A percentile compares a stretch with the other conserved stretches of the same genome.
These are phyloP conservation scores for Pachydiplax longipennis DNA, from an alignment of 2,888 invertebrate genomes.

Conservation along the genomic window DNA sequence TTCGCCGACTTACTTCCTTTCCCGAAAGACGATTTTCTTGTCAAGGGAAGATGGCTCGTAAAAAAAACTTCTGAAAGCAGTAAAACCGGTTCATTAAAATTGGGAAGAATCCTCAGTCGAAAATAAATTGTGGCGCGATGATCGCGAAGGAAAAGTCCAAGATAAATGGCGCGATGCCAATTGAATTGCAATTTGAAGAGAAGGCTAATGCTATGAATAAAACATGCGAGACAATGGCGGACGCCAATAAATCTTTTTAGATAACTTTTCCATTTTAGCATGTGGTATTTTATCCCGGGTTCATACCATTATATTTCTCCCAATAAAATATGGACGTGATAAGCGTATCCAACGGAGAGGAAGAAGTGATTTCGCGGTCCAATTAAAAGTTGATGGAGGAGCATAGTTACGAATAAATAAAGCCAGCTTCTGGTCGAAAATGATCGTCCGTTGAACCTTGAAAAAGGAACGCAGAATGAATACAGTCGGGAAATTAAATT, in stretches of 20 bases:
- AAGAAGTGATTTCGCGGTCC: neutral
- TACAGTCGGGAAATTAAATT: neutral
- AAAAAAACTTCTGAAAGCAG: neutral
- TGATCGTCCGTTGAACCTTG: neutral
- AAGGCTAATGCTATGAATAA: conserved; percentile 19
- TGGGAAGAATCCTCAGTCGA: conserved; percentile 2
- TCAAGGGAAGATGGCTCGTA: neutral
- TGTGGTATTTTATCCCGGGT: neutral
- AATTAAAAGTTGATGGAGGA: neutral
- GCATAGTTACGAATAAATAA: conserved; percentile 15
- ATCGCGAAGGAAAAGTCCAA: neutral
- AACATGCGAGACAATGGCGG: conserved; percentile 15
- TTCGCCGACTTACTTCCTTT: neutral
- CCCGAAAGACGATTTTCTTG: neutral
- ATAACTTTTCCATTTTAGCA: conserved; percentile 29
- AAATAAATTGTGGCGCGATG: conserved; percentile 4
- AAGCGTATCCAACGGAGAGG: neutral
- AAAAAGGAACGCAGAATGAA: neutral
- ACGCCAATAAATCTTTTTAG: conserved; percentile 18
- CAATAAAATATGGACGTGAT: conserved; percentile 15
- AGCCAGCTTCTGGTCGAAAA: neutral
- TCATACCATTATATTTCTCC: conserved; percentile 8
- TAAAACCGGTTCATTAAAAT: conserved; percentile 30
- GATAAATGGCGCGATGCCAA: conserved; percentile 14
- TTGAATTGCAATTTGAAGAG: conserved; percentile 27